These are phyloP conservation scores for Ancistrus triradiatus DNA, from an alignment of 2,113 vertebrate genomes.

Conservation along the genomic window DNA sequence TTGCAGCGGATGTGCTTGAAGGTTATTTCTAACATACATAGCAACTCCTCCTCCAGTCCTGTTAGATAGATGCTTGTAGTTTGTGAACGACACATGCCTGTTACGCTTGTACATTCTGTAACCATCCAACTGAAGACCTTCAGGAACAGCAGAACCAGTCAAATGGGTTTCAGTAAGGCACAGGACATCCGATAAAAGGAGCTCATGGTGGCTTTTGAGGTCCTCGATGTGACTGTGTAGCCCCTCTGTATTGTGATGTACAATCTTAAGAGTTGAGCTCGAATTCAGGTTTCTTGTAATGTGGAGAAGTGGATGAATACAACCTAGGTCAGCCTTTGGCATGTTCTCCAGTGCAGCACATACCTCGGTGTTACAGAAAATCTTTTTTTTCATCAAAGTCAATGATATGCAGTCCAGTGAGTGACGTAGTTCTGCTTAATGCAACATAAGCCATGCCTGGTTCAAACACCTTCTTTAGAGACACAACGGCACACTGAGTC, in stretches of 20 bases:
- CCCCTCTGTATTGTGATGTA: slow-evolving; percentile 46
- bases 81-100: no score
- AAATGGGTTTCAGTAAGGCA: slow-evolving; percentile 45
- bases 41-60: no score
- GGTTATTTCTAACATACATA: no score
- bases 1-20: no score
- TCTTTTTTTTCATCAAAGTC: slow-evolving; percentile 43
- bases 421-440: slow-evolving; percentile 33
- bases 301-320: slow-evolving; percentile 21
- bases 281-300: not conserved
- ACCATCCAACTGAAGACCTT: slow-evolving; percentile 26
- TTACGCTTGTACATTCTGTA: slow-evolving; percentile 45
- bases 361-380: slow-evolving; percentile 37
- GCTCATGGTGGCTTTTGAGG: slow-evolving; percentile 39
- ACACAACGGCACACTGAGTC: slow-evolving; percentile 21
- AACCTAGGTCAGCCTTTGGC: slow-evolving; percentile 18
- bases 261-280: slow-evolving; percentile 19
- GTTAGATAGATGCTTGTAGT: no score
- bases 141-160: slow-evolving; percentile 32
- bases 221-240: slow-evolving; percentile 30
- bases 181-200: slow-evolving; percentile 42
- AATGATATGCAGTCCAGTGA: slow-evolving; percentile 31
- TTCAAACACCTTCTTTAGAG: slow-evolving; percentile 31
- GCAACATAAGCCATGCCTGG: slow-evolving; percentile 36
- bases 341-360: slow-evolving; percentile 27